phyloP scores from a whole-genome alignment of 2,888 invertebrate species.

The Byasa hedistus region DNA sequence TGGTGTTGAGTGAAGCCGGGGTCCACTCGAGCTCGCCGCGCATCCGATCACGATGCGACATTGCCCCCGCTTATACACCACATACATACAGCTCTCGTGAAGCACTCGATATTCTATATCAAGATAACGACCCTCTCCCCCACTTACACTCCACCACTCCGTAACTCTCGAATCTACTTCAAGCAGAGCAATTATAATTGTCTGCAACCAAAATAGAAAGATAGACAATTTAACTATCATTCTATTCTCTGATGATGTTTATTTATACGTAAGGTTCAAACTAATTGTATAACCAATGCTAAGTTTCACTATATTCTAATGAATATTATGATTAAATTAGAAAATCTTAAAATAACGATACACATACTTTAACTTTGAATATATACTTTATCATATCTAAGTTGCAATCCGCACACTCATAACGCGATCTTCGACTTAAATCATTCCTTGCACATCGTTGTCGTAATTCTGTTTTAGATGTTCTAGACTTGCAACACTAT shows the following conservation, averaged over 20 bases:
- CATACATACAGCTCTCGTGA: constrained; percentile 28
- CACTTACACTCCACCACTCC: constrained; percentile 43
- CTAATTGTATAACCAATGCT: no score
- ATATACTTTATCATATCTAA: no score
- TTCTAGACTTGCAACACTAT: no score
- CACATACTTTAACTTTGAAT: no score
- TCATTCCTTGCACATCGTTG: no score
- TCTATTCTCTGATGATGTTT: constrained; percentile 1
- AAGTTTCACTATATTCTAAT: no score
- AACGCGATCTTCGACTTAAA: no score
- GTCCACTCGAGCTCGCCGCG: constrained; percentile 10
- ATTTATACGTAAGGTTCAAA: no score
- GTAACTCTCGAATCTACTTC: constrained; percentile 65
- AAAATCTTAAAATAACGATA: no score
- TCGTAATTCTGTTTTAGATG: no score
- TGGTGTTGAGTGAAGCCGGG: constrained; percentile 12
- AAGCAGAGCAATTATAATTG: constrained; percentile 74
- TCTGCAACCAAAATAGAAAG: constrained; percentile 74
- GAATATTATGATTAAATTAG: no score
- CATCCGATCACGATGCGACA: constrained; percentile 24
- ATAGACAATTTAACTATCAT: constrained; percentile 42
- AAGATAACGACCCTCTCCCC: constrained; percentile 65
- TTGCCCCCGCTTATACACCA: constrained; percentile 8
- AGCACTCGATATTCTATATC: constrained; percentile 51
- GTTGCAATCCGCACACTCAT: no score